Evolutionary conservation across 1,140 invertebrate genomes (phyloP).

Genomic region (Aphaenogaster floridana): DNA sequence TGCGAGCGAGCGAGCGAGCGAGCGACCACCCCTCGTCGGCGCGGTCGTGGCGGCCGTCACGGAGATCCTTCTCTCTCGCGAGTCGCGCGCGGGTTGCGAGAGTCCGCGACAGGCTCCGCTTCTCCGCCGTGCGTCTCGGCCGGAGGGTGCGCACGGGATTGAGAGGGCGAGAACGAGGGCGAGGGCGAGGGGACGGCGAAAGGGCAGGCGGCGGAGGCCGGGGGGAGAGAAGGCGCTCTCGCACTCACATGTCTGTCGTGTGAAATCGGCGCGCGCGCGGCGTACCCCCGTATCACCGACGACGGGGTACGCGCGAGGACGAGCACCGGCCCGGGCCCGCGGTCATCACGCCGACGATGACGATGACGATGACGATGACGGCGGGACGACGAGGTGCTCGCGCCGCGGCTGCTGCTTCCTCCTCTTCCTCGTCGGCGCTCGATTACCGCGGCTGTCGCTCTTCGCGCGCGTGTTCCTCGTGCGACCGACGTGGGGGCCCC

Average conservation of each 20-base stretch:
- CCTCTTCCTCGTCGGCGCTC: background rate
- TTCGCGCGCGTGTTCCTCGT: background rate
- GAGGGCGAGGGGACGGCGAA: background rate
- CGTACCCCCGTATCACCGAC: slow-evolving; percentile 42
- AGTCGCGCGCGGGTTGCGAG: slow-evolving; percentile 37
- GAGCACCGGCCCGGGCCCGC: slow-evolving; percentile 14
- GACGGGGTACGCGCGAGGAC: slow-evolving; percentile 25
- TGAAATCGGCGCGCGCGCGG: slow-evolving; percentile 43
- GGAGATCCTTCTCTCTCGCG: slow-evolving; percentile 38
- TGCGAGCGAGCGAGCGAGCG: slow-evolving; percentile 13
- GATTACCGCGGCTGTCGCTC: background rate
- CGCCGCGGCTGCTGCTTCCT: background rate
- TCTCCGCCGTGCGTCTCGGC: slow-evolving; percentile 48
- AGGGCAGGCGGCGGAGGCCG: too few species aligned
- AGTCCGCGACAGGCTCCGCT: slow-evolving; percentile 28
- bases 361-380: slow-evolving; percentile 2
- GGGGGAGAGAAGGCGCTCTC: slow-evolving; percentile 30
- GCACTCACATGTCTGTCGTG: slow-evolving; percentile 60
- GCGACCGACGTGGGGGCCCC: background rate
- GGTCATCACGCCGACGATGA: slow-evolving; percentile 36
- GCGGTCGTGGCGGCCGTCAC: background rate
- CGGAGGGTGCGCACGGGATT: slow-evolving; percentile 28
- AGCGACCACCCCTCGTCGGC: slow-evolving; percentile 47
- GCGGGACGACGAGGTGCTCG: background rate
- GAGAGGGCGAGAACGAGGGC: background rate